Percentiles rank a stretch among this genome's conserved stretches.
These are phyloP conservation scores for Otus sunia DNA, from an alignment of 2,113 vertebrate species.

Conservation along the genomic window DNA sequence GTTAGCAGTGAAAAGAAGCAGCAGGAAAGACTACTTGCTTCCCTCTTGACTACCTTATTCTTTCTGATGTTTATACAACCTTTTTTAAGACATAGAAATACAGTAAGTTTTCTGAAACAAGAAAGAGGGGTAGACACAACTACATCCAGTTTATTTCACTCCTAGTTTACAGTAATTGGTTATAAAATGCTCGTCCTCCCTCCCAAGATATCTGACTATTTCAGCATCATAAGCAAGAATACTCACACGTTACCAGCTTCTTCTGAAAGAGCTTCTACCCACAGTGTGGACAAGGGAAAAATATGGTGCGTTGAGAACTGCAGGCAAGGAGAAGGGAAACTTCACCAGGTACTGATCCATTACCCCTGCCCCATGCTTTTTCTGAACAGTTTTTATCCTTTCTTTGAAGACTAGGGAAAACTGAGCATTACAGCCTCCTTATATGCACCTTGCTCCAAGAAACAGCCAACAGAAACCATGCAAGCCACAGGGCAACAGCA, in stretches of 20 bases:
- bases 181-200: not conserved
- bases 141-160: not conserved
- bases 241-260: slow-evolving; percentile 89
- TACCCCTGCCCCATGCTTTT: not conserved
- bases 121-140: not conserved
- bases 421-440: not conserved
- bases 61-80: not conserved
- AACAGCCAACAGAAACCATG: not conserved
- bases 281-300: slow-evolving; percentile 91
- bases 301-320: slow-evolving; percentile 98
- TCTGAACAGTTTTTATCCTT: not conserved
- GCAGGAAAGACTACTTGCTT: not conserved
- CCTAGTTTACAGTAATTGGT: not conserved
- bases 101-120: not conserved
- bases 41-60: not conserved
- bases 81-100: not conserved
- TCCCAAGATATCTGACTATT: not conserved
- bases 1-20: not conserved
- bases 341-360: not conserved
- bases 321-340: slow-evolving; percentile 3
- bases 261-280: slow-evolving; percentile 93
- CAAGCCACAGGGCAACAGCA: not conserved
- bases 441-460: not conserved
- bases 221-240: not conserved
- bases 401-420: not conserved